Base-by-base conservation (phyloP, 2,888 invertebrate species). In the Drosophila ezoana region DNA sequence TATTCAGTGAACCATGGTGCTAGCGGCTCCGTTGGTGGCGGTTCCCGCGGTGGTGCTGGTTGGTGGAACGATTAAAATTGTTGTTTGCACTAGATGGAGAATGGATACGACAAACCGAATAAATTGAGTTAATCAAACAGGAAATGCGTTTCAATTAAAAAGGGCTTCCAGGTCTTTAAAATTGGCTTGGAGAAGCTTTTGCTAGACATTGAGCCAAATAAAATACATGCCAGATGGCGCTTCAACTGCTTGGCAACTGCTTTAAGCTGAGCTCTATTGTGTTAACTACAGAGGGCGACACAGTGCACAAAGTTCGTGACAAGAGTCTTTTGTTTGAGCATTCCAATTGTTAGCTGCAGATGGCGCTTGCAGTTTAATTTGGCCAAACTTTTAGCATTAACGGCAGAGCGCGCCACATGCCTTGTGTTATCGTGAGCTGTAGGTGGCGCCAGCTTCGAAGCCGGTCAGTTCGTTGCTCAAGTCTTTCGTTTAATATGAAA, bases 11-110 rank as follows among this genome's bases (percentile, higher is more conserved):
- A 75, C 41, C 78, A 76, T 35, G 81, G 66, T 18, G 66, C 72
- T 38, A 52, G 60, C 32, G 59, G 57, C 38, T 56, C 73, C 10
- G 67, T 32, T 23, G 76, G 72, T 8, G 86, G 70, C 11, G 86
- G 74, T 13, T 71, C 76, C 48, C 74, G 74, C 8, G 81, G 85
- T 20, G 82, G 83, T 71, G 82, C 82, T 52, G 83, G 83, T 49
- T 83, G 83, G 83, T 85, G 88, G 80, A 82, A 85, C 66, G 88
- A 85, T 32, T 87, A 77, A 58, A 16, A 11, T 3, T 3, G 4
- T 35, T 35, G 35, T 28, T 28, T 28, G 3, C 8, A 28, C 28
- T 28, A 28, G 28, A 28, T 13, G 16, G 2, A 38, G 56, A 56
- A 16, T 52, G 44, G 9, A 40, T 38, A 37, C 20, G n/a, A 9